A percentile compares a stretch with the other conserved stretches of the same genome.
Evolutionary conservation across 1,140 invertebrate species (phyloP).

Genomic region (Pachypsylla venusta): DNA sequence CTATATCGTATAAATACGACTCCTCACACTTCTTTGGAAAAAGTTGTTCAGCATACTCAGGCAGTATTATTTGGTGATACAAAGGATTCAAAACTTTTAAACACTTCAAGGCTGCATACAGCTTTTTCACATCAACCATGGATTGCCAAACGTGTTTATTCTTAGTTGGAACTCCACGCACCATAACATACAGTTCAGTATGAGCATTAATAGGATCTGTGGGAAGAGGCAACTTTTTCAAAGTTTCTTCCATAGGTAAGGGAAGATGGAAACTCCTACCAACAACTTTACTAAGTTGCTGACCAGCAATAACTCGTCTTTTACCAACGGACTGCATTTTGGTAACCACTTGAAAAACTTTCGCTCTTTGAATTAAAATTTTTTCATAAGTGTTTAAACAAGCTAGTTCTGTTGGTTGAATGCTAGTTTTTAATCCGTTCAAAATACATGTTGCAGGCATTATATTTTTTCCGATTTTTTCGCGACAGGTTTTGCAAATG

Average conservation of each 20-base stretch:
- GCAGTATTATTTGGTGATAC: neutral
- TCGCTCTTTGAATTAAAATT: constrained; percentile 27
- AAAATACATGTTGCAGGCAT: constrained; percentile 18
- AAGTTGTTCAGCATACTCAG: neutral
- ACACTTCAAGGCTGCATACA: neutral
- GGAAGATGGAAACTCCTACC: constrained; percentile 29
- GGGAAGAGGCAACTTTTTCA: constrained; percentile 23
- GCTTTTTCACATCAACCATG: neutral
- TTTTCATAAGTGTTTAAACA: constrained; percentile 24
- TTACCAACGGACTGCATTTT: constrained; percentile 23
- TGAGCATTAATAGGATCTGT: constrained; percentile 16
- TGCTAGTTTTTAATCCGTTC: constrained; percentile 18
- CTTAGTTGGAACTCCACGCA: neutral
- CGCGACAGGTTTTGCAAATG: constrained; percentile 16
- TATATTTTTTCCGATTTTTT: constrained; percentile 15
- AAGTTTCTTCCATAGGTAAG: constrained; percentile 26
- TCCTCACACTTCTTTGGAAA: neutral
- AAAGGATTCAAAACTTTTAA: neutral
- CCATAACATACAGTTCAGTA: neutral
- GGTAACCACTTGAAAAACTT: constrained; percentile 28
- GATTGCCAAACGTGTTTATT: neutral
- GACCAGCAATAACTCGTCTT: constrained; percentile 24
- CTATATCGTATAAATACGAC: neutral
- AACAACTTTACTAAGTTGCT: constrained; percentile 24
- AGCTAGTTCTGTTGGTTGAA: constrained; percentile 17